A percentile compares a stretch with the other conserved stretches of the same genome.
phyloP scores from a whole-genome alignment of 1,140 invertebrate species.

The Sitobion miscanthi region DNA sequence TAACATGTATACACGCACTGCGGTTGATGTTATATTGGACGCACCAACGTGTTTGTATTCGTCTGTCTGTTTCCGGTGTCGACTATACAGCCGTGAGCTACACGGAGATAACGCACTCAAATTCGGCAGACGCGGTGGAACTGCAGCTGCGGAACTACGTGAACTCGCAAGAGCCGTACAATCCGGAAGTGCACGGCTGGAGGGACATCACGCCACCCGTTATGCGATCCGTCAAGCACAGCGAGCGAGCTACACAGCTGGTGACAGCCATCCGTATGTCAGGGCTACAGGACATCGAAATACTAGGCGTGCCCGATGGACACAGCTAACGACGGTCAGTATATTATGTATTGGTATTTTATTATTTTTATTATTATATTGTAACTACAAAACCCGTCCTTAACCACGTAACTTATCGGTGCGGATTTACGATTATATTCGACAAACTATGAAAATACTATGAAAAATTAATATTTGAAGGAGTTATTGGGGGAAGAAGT shows the following conservation, averaged over 20 bases:
- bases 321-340: conserved; percentile 56
- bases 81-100: conserved; percentile 27
- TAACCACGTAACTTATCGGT: background rate
- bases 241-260: conserved; percentile 36
- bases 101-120: conserved; percentile 43
- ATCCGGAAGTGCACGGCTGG: conserved; percentile 60
- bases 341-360: background rate
- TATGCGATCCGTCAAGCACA: conserved; percentile 53
- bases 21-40: background rate
- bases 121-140: conserved; percentile 35
- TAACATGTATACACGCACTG: background rate
- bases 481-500: background rate
- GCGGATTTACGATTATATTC: background rate
- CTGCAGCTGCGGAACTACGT: conserved; percentile 60
- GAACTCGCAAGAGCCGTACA: conserved; percentile 59
- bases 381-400: background rate
- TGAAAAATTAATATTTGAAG: background rate
- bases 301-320: conserved; percentile 38
- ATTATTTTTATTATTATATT: background rate
- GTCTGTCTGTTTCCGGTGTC: background rate
- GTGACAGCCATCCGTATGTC: conserved; percentile 34
- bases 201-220: conserved; percentile 59
- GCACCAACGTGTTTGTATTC: background rate
- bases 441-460: background rate
- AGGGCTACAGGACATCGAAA: conserved; percentile 48